Evolutionary conservation across 2,888 invertebrate species (phyloP), one percentile per base, ranked within the genome.

Genomic region (Morpho achilles): DNA sequence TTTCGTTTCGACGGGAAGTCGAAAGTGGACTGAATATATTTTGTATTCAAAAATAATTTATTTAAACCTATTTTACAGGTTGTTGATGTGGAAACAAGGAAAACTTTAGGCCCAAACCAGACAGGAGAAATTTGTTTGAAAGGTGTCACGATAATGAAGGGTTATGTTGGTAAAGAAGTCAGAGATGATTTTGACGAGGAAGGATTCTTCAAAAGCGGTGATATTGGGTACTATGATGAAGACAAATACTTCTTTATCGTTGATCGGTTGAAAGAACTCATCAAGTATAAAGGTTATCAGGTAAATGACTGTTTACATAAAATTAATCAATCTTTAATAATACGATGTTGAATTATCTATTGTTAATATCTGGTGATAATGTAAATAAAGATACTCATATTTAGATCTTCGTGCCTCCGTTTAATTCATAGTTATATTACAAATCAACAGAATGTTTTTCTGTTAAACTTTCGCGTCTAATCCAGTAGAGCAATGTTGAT

Each of bases 61-160:
- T 1, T 3, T 32, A 5, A 32, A 51, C 6, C 1, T 23, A 42
- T 44, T 53, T 42, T 41, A 56, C 61, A 91, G 91, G 70, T 92
- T 0, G 78, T 93, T 2, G 93, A 94, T 70, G 72, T 88, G 7
- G 92, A 93, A 59, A 93, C 93, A 0, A 92, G 94, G 0, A 80
- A 91, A 68, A 69, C 91, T 0, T 67, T 95, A 50, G 95, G 94
- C 0, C 91, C 94, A 0, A 91, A 94, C 67, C 74, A 94, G 71
- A 87, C 91, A 16, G 98, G 98, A 0, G 98, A 98, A 77, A 80
- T 97, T 0, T 96, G 95, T 70, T 92, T 95, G 32, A 95, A 95
- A 71, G 96, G 97, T 0, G 92, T 93, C 7, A 77, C 93, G 49
- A 83, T 95, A 4, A 96, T 96, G 95, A 95, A 95, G 70, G 96